Percentiles rank a stretch among this genome's conserved stretches.
Conservation (phyloP, 1,140 invertebrate genomes). For the Ganaspis sp. region DNA sequence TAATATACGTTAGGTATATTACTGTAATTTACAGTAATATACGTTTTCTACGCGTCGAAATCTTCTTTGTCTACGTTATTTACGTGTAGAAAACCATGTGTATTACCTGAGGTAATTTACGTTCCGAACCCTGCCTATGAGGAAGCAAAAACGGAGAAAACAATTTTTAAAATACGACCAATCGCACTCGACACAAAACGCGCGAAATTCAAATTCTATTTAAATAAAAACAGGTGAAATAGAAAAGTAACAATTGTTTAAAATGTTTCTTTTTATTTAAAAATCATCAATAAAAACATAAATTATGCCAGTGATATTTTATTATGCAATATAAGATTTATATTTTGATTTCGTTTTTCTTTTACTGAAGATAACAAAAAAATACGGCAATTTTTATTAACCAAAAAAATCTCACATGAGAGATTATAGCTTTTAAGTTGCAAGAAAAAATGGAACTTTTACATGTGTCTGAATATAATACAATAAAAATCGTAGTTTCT, state of each 20-base stretch:
- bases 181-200: neutral
- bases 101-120: too few species aligned
- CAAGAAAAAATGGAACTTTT: too few species aligned
- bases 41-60: too few species aligned
- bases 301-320: slow-evolving; percentile 60
- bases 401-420: slow-evolving; percentile 37
- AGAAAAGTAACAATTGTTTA: neutral
- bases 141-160: too few species aligned
- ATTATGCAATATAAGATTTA: slow-evolving; percentile 53
- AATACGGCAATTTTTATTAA: slow-evolving; percentile 58
- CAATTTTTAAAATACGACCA: neutral
- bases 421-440: too few species aligned
- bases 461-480: slow-evolving; percentile 35
- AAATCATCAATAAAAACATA: slow-evolving; percentile 69
- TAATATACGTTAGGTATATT: too few species aligned
- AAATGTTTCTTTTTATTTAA: slow-evolving; percentile 65
- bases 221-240: neutral
- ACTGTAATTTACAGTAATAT: too few species aligned
- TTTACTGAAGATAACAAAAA: slow-evolving; percentile 51
- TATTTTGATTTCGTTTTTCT: slow-evolving; percentile 54
- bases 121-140: too few species aligned
- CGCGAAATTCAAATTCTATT: neutral
- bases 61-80: too few species aligned
- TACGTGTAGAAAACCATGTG: too few species aligned
- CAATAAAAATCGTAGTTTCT: slow-evolving; percentile 34